Conservation (phyloP, 1,140 invertebrate genomes). For the Lethocerus indicus region DNA sequence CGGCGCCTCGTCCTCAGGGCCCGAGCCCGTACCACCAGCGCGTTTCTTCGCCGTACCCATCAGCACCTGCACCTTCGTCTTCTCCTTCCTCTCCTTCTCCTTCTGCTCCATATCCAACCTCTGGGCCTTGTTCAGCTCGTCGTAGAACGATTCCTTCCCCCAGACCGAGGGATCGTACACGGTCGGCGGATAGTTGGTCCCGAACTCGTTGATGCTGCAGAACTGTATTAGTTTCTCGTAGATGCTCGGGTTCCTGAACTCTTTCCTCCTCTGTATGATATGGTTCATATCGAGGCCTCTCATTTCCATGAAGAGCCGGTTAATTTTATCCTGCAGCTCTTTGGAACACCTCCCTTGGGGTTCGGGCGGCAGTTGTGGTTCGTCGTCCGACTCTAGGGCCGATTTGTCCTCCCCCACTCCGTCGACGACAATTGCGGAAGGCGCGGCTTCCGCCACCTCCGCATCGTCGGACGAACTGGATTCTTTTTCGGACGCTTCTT, state of each 20-base stretch:
- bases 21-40: too few species aligned
- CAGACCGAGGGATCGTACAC: conserved; percentile 83
- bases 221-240: conserved; percentile 91
- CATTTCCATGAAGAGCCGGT: conserved; percentile 60
- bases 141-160: conserved; percentile 84
- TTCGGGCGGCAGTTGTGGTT: conserved; percentile 62
- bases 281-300: conserved; percentile 73
- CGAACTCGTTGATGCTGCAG: conserved; percentile 85
- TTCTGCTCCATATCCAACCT: conserved; percentile 83
- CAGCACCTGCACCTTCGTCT: conserved; percentile 53
- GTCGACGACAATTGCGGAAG: background rate
- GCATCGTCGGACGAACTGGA: conserved; percentile 9
- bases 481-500: conserved; percentile 10
- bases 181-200: conserved; percentile 83
- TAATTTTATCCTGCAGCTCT: conserved; percentile 69
- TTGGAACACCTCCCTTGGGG: conserved; percentile 61
- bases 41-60: conserved; percentile 62
- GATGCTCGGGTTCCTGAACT: conserved; percentile 90
- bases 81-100: conserved; percentile 78
- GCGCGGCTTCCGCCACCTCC: background rate
- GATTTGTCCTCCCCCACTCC: too few species aligned
- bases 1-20: too few species aligned
- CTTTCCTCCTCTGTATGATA: conserved; percentile 75
- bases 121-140: conserved; percentile 74
- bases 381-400: too few species aligned